Conservation (phyloP, 2,113 vertebrate species). For the Nannospalax galili region DNA sequence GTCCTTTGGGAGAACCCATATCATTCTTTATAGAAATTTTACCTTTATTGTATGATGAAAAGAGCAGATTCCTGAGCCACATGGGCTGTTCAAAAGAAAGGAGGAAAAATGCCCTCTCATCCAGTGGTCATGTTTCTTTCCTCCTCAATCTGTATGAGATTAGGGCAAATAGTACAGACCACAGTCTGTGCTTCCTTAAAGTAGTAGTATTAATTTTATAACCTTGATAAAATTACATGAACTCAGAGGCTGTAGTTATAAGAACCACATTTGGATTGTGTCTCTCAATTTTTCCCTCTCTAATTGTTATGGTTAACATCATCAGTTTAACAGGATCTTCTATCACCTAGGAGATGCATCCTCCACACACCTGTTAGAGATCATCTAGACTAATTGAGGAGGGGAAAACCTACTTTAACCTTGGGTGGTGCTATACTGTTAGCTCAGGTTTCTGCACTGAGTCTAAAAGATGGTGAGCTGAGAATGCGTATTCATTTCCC, state of each 20-base stretch:
- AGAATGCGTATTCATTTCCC: too few relatives aligned
- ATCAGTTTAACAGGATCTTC: too few relatives aligned
- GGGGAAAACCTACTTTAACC: too few relatives aligned
- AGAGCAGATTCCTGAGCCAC: background rate
- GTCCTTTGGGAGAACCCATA: background rate
- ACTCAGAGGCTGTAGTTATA: background rate
- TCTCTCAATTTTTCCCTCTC: background rate
- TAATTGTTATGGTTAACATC: too few relatives aligned
- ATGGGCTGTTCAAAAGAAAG: accelerated
- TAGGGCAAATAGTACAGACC: too few relatives aligned
- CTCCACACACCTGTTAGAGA: too few relatives aligned
- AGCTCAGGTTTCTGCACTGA: too few relatives aligned
- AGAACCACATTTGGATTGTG: background rate
- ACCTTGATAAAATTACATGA: background rate
- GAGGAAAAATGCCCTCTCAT: background rate
- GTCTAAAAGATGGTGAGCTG: too few relatives aligned
- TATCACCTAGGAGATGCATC: too few relatives aligned
- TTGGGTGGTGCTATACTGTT: too few relatives aligned
- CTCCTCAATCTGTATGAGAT: background rate
- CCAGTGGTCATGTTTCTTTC: background rate
- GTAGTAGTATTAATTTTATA: background rate
- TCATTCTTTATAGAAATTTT: background rate
- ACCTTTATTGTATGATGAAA: background rate
- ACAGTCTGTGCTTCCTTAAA: background rate
- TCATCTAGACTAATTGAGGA: too few relatives aligned